Evolutionary conservation across 1,140 invertebrate species (phyloP), one percentile per base, ranked within the genome.

Genomic region (Pseudachorutes palmiensis): DNA sequence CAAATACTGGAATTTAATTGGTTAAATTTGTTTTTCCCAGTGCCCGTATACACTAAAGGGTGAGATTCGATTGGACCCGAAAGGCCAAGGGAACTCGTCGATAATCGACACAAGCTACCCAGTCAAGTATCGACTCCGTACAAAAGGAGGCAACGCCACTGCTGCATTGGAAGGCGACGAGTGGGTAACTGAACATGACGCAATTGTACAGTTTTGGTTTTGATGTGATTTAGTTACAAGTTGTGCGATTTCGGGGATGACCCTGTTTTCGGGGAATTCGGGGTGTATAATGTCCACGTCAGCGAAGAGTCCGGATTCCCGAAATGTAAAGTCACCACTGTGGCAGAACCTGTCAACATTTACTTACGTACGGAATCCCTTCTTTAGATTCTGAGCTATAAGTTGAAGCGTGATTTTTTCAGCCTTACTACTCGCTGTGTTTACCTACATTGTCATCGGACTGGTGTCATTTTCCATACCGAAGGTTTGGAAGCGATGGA

Each of bases 311-410:
- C 2, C 48, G 48, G 1, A 24, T 32, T 2, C 19, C 24, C 30
- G 19, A n/a, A 2, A 12, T 74, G 67, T 36, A 36, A 48, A 19
- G 48, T 71, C 16, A 30, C 55, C 22, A 57, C 57, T 26, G 26
- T 31, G 19, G 48, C 66, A 14, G 48, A 68, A 26, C 70, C 72
- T 2, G 72, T 74, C 1, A 74, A 71, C 48, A 70, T 74, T 33
- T 70, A 71, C 49, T 64, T 67, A 5, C 72, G 72, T 74, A 71
- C 64, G 64, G 12, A 60, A 66, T 60, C 28, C 2, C 16, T 33
- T 58, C 28, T 61, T 30, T 31, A 19, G 5, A 60, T 29, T 30
- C 41, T 12, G 28, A 45, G 30, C 14, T 30, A 62, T 36, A 19
- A 12, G 2, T 64, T 29, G 9, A 19, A 32, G 1, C 2, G 19